Evolutionary conservation across 1,140 invertebrate species (phyloP).

Genomic region (Proales similis): DNA sequence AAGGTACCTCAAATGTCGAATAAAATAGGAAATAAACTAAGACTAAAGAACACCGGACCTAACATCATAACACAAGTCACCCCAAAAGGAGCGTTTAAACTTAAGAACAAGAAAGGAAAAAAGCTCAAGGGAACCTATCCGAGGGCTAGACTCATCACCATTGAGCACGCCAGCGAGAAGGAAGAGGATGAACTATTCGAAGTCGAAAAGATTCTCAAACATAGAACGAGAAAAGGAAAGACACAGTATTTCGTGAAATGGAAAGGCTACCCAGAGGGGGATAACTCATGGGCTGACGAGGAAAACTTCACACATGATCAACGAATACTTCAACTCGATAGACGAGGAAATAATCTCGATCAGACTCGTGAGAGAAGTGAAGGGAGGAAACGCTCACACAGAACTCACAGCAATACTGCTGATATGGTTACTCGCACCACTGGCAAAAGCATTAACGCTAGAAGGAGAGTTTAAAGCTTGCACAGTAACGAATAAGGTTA

Average conservation of each 20-base stretch:
- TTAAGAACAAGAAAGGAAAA: constrained; percentile 1
- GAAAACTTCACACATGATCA: too few relatives aligned
- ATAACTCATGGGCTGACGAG: constrained; percentile 33
- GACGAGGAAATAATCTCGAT: too few relatives aligned
- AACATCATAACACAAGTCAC: constrained; percentile 11
- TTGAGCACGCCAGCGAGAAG: neutral
- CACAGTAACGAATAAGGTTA: too few relatives aligned
- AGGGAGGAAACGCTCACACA: too few relatives aligned
- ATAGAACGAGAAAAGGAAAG: constrained; percentile 5
- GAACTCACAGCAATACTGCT: too few relatives aligned
- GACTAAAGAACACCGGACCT: too few relatives aligned
- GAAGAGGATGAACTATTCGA: neutral
- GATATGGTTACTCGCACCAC: too few relatives aligned
- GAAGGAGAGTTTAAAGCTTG: too few relatives aligned
- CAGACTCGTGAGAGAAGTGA: too few relatives aligned
- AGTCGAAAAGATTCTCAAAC: constrained; percentile 26
- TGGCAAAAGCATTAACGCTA: too few relatives aligned
- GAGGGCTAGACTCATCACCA: constrained; percentile 7
- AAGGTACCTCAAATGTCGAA: constrained; percentile 1
- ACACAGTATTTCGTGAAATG: constrained; percentile 32
- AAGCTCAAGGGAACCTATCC: constrained; percentile 15
- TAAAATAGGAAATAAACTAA: constrained; percentile 16
- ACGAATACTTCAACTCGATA: too few relatives aligned
- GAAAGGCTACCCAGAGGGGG: constrained; percentile 1
- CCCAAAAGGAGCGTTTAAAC: constrained; percentile 14